Evolutionary conservation across 2,113 vertebrate species (phyloP).

Genomic region (Tachysurus fulvidraco): DNA sequence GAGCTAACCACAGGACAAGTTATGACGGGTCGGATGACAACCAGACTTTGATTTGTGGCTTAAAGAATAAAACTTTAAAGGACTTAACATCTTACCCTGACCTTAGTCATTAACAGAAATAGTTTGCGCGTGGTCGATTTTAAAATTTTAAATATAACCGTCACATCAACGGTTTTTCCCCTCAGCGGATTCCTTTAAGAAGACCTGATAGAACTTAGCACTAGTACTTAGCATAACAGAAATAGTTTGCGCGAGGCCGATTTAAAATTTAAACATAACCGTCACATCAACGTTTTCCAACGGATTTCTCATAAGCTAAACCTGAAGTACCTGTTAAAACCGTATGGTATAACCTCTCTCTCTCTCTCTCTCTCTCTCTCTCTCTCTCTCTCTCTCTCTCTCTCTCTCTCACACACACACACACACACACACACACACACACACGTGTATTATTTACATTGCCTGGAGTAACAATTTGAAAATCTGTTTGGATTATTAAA

Average conservation of each 20-base stretch:
- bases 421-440: no score
- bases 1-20: constrained; percentile 31
- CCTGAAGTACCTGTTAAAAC: no score
- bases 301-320: neutral
- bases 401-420: no score
- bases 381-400: no score
- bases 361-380: no score
- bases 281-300: neutral
- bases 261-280: neutral
- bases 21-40: neutral
- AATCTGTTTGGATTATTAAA: no score
- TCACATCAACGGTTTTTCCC: neutral
- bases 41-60: neutral
- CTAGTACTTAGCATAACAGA: neutral
- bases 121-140: no score
- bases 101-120: neutral
- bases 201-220: neutral
- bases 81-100: neutral
- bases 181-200: neutral
- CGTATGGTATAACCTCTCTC: no score
- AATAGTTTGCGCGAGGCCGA: neutral
- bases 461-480: no score
- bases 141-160: neutral
- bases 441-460: neutral
- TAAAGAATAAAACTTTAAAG: no score